phyloP scores from a whole-genome alignment of 2,113 vertebrate genomes.

The Gallinago media region DNA sequence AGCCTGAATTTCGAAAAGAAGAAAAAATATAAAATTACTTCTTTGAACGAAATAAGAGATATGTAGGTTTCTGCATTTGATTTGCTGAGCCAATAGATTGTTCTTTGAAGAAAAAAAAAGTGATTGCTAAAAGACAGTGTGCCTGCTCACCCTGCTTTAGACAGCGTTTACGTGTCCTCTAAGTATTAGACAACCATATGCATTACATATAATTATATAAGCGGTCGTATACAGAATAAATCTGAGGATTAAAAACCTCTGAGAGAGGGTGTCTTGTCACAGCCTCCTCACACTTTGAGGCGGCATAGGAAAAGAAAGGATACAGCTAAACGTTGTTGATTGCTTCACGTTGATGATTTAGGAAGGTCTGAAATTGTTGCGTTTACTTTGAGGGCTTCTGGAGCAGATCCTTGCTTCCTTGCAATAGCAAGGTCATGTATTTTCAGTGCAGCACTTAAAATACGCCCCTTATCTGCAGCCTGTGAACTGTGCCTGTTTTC shows the following conservation, averaged over 20 bases:
- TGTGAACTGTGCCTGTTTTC: neutral
- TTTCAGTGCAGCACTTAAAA: constrained; percentile 31
- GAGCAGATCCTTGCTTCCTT: neutral
- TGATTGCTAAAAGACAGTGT: neutral
- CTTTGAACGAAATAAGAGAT: neutral
- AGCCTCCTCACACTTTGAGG: neutral
- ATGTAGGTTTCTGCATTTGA: neutral
- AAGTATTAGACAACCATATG: neutral
- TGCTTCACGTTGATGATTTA: neutral
- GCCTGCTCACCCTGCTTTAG: neutral
- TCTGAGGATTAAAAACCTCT: neutral
- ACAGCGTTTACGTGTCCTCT: neutral
- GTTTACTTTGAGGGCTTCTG: neutral
- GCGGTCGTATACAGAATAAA: neutral
- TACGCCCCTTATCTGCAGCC: neutral
- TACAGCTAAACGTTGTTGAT: neutral
- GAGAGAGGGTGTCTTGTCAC: neutral
- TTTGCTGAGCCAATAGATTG: neutral
- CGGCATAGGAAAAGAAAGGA: neutral
- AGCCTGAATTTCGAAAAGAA: too few species aligned
- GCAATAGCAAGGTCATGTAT: neutral
- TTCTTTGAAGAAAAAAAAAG: neutral
- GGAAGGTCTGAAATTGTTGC: neutral
- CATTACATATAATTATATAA: constrained; percentile 19
- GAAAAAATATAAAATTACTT: too few species aligned